Base-by-base conservation (phyloP, 2,888 invertebrate species). In the Hypomecis atomaria region DNA sequence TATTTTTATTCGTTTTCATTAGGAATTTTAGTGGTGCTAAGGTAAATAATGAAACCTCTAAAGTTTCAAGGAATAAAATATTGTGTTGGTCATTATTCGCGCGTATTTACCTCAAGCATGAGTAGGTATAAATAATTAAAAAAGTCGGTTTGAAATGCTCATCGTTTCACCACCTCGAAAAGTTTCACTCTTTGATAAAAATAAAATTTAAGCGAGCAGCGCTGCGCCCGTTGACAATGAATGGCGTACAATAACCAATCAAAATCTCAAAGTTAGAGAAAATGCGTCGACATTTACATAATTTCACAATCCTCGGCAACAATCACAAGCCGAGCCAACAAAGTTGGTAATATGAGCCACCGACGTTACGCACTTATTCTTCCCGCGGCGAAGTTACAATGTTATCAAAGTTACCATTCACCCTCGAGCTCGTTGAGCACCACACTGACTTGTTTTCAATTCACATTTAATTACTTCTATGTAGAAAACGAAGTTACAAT, bases 391-490 rank as follows among this genome's bases (percentile, higher is more conserved):
- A 65, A 72, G 64, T 74, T 75, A 72, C 73, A 73, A 69, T 77
- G 75, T 78, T 73, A 72, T 71, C 73, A 72, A 75, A 75, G 73
- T 77, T 71, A 59, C 65, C 67, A 69, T 68, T 62, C 71, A 66
- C 71, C 72, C 66, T 72, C 69, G 64, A 71, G 71, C 70, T 70
- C 66, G 69, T 65, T 58, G 64, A 70, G 73, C 70, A 73, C 75
- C 69, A 73, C 65, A 59, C 69, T 76, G 74, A 78, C 78, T 80
- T 80, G 81, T 81, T 83, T 84, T 84, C 79, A 81, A 83, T 83
- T 81, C 78, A 77, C 76, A 83, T 83, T 84, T 82, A 83, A 85
- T 85, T 85, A 81, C 75, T 73, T 69, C 62, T 71, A 69, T 72
- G 73, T 71, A 66, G 68, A 72, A 73, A 63, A 75, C 69, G 72